Percentiles rank a stretch among this genome's conserved stretches.
Evolutionary conservation across 1,140 invertebrate species (phyloP).

Genomic region (Dreissena rostriformis): DNA sequence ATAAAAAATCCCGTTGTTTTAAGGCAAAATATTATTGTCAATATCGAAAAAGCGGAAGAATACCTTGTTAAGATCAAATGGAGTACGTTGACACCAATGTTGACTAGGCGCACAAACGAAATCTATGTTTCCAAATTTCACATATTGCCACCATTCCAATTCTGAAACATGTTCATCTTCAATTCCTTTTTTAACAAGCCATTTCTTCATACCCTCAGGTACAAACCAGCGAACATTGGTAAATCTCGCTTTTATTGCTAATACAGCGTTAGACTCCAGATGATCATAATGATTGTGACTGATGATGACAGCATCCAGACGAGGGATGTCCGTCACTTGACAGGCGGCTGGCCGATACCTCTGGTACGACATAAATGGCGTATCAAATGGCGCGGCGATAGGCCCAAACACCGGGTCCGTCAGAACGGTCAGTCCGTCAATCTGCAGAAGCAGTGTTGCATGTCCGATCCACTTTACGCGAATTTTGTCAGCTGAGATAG

Average conservation of each 20-base stretch:
- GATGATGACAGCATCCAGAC: slow-evolving; percentile 82
- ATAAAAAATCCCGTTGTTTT: no score
- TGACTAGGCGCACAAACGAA: slow-evolving; percentile 83
- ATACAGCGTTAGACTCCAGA: slow-evolving; percentile 79
- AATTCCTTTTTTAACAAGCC: slow-evolving; percentile 74
- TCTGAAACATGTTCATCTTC: slow-evolving; percentile 81
- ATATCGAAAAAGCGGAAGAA: not conserved
- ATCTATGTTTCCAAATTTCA: slow-evolving; percentile 58
- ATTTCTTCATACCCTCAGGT: slow-evolving; percentile 78
- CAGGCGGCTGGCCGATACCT: slow-evolving; percentile 58
- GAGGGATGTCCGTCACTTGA: slow-evolving; percentile 61
- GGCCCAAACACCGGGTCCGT: slow-evolving; percentile 81
- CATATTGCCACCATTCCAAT: slow-evolving; percentile 82
- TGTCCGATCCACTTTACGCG: slow-evolving; percentile 82
- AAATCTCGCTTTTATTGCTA: slow-evolving; percentile 64
- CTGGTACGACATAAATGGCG: slow-evolving; percentile 41
- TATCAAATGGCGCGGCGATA: slow-evolving; percentile 55
- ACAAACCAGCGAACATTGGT: slow-evolving; percentile 81
- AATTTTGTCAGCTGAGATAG: slow-evolving; percentile 51
- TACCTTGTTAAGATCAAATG: slow-evolving; percentile 81
- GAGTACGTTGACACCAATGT: slow-evolving; percentile 82
- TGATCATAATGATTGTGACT: slow-evolving; percentile 84
- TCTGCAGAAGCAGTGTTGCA: slow-evolving; percentile 81
- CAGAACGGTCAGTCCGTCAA: slow-evolving; percentile 81
- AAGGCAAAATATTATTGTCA: no score